Percentiles rank a stretch among this genome's conserved stretches.
Evolutionary conservation across 1,140 invertebrate species (phyloP).

Genomic region (Melipona quadrifasciata): DNA sequence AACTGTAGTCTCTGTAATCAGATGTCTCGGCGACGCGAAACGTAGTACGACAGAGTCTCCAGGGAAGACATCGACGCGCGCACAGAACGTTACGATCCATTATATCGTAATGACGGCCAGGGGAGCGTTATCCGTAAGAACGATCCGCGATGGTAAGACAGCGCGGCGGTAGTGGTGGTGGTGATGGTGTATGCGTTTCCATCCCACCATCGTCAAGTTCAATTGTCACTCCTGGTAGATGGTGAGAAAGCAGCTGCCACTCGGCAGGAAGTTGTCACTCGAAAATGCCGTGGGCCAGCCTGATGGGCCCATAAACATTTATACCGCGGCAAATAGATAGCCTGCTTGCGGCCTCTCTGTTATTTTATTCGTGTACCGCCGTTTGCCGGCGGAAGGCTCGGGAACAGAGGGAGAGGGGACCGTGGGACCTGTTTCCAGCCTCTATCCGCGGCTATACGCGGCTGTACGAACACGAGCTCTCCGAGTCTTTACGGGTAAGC

Average conservation of each 20-base stretch:
- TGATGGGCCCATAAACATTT: conserved; percentile 59
- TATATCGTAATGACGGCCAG: background rate
- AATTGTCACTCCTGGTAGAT: conserved; percentile 45
- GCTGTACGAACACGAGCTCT: background rate
- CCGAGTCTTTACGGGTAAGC: conserved; percentile 14
- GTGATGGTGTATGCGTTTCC: background rate
- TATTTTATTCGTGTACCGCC: conserved; percentile 45
- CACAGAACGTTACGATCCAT: background rate
- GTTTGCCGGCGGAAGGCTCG: conserved; percentile 35
- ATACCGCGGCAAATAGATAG: conserved; percentile 55
- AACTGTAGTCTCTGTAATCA: background rate
- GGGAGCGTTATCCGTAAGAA: background rate
- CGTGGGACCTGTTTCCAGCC: conserved; percentile 53
- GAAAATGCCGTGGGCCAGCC: conserved; percentile 56
- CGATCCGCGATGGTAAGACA: background rate
- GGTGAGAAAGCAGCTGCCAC: conserved; percentile 56
- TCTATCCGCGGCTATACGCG: background rate
- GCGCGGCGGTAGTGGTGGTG: too few relatives aligned
- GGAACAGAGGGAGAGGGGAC: conserved; percentile 42
- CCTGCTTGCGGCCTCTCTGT: conserved; percentile 37
- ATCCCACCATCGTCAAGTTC: conserved; percentile 46
- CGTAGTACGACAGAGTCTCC: too few relatives aligned
- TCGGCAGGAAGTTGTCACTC: conserved; percentile 62
- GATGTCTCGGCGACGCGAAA: too few relatives aligned
- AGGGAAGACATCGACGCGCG: conserved; percentile 2